A percentile compares a stretch with the other conserved stretches of the same genome.
These are phyloP conservation scores for Montipora cactus DNA, from an alignment of 64 coral and sea anemone species.

Conservation along the genomic window DNA sequence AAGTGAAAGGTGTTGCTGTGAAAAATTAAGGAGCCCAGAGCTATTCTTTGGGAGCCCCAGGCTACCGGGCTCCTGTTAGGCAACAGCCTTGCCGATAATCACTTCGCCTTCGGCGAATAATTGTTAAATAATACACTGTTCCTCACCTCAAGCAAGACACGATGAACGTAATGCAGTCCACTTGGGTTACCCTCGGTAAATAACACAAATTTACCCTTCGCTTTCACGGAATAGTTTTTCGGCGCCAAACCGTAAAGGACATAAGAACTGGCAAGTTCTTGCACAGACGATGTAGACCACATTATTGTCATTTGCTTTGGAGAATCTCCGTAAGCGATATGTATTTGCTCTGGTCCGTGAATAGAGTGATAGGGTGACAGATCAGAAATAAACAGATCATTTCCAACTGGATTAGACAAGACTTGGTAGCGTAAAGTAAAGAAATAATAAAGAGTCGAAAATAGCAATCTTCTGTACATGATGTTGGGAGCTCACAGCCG, in stretches of 20 bases:
- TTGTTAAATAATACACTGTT: no score
- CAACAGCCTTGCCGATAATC: no score
- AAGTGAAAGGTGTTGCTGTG: no score
- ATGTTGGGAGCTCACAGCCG: neutral
- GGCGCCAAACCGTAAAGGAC: slow-evolving; percentile 73
- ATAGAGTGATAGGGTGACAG: slow-evolving; percentile 20
- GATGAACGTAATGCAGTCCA: slow-evolving; percentile 78
- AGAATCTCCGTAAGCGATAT: slow-evolving; percentile 78
- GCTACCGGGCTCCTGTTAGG: no score
- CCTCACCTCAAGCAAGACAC: slow-evolving; percentile 67
- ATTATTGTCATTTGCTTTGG: slow-evolving; percentile 73
- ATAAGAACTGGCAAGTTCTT: slow-evolving; percentile 47
- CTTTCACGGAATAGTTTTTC: slow-evolving; percentile 61
- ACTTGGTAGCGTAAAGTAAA: neutral
- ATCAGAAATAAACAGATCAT: neutral
- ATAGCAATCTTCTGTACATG: neutral
- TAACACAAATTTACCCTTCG: slow-evolving; percentile 56
- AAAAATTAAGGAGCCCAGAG: no score
- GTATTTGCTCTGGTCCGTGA: slow-evolving; percentile 78
- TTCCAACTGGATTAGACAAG: neutral
- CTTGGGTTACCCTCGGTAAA: slow-evolving; percentile 84
- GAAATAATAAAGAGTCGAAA: neutral
- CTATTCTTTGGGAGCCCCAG: no score
- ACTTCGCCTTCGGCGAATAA: no score
- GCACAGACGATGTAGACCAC: slow-evolving; percentile 71